Evolutionary conservation across 1,140 invertebrate species (phyloP).

Genomic region (Zelostemma sp.): DNA sequence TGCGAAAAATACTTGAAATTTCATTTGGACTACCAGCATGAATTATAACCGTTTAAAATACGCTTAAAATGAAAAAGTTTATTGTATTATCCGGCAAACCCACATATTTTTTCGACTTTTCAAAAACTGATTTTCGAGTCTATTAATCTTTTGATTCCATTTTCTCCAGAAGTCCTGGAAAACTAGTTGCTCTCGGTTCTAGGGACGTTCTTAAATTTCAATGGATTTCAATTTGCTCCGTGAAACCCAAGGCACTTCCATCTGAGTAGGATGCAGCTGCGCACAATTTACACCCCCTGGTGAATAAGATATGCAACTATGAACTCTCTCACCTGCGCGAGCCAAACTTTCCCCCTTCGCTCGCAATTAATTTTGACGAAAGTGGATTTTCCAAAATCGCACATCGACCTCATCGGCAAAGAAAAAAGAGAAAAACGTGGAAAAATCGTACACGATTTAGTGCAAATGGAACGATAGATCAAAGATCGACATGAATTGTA

Average conservation of each 20-base stretch:
- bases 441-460: neutral
- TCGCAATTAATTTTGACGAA: neutral
- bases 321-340: neutral
- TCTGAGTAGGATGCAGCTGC: slow-evolving; percentile 9
- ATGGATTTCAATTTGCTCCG: slow-evolving; percentile 16
- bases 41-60: too few relatives aligned
- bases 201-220: slow-evolving; percentile 13
- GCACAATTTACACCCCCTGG: neutral
- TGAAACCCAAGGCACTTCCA: slow-evolving; percentile 11
- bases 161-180: neutral
- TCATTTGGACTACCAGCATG: too few relatives aligned
- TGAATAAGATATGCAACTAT: slow-evolving; percentile 5
- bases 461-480: neutral
- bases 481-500: slow-evolving; percentile 5
- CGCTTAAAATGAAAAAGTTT: too few relatives aligned
- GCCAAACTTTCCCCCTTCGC: neutral
- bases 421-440: too few relatives aligned
- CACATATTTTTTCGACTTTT: too few relatives aligned
- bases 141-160: neutral
- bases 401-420: too few relatives aligned
- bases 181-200: neutral
- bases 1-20: too few relatives aligned
- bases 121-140: too few relatives aligned
- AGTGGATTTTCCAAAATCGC: neutral
- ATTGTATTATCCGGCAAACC: too few relatives aligned